A percentile compares a stretch with the other conserved stretches of the same genome.
phyloP scores from a whole-genome alignment of 2,113 vertebrate genomes.

The Orthonyx spaldingii region DNA sequence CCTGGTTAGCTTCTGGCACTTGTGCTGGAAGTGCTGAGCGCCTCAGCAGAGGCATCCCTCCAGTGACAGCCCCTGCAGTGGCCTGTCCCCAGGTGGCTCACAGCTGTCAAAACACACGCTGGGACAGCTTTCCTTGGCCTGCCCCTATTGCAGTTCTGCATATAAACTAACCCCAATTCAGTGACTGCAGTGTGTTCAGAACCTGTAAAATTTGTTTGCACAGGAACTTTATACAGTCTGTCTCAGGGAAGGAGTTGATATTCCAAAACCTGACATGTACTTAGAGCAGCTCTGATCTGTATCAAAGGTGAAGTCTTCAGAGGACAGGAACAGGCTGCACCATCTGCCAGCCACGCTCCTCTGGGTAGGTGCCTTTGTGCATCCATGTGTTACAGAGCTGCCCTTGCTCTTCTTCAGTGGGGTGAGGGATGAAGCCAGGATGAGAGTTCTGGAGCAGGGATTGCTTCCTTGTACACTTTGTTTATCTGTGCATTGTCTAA shows the following conservation, averaged over 20 bases:
- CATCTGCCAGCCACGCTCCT: neutral
- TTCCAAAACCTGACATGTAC: neutral
- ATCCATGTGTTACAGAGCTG: neutral
- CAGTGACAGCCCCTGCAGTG: neutral
- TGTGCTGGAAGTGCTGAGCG: neutral
- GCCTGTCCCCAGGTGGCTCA: neutral
- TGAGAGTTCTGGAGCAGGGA: neutral
- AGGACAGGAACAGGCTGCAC: neutral
- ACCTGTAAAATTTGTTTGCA: neutral
- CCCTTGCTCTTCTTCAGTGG: neutral
- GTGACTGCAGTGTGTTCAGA: neutral
- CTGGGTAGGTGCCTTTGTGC: neutral
- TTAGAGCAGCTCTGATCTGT: neutral
- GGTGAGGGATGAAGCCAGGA: neutral
- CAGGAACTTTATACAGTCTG: neutral
- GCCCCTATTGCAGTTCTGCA: neutral
- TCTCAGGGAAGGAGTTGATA: neutral
- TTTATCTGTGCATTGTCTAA: neutral
- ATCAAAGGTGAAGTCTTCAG: neutral
- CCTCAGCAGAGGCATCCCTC: neutral
- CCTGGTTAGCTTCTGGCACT: neutral
- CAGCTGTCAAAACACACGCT: constrained; percentile 8
- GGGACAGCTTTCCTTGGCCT: neutral
- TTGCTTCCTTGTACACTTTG: neutral
- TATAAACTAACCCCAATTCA: neutral